phyloP scores from a whole-genome alignment of 2,888 invertebrate species.

The Pogonocherus hispidulus region DNA sequence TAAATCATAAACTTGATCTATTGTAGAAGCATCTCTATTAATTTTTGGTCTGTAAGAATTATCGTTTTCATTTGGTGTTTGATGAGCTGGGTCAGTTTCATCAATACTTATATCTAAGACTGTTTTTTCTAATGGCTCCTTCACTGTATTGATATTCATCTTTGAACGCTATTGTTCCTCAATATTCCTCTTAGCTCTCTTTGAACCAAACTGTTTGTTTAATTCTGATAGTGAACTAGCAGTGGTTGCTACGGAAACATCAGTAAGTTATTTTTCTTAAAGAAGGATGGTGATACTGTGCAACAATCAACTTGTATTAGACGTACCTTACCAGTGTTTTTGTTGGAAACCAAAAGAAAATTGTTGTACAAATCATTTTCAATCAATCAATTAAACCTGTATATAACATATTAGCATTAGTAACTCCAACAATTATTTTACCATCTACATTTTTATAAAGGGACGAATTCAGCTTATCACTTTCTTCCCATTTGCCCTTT shows the following conservation, averaged over 20 bases:
- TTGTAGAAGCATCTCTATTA: slow-evolving; percentile 68
- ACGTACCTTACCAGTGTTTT: slow-evolving; percentile 54
- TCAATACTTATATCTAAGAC: slow-evolving; percentile 62
- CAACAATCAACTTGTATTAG: slow-evolving; percentile 49
- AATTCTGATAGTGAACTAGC: slow-evolving; percentile 64
- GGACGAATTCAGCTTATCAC: slow-evolving; percentile 50
- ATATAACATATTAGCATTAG: slow-evolving; percentile 57
- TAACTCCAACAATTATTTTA: slow-evolving; percentile 51
- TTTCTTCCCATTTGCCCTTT: slow-evolving; percentile 50
- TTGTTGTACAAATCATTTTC: slow-evolving; percentile 56
- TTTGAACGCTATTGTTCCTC: slow-evolving; percentile 75
- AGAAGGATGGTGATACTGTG: slow-evolving; percentile 48
- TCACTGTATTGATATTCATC: slow-evolving; percentile 72
- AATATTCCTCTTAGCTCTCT: slow-evolving; percentile 72
- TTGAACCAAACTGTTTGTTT: slow-evolving; percentile 77
- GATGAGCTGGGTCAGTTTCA: slow-evolving; percentile 31
- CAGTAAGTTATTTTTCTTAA: slow-evolving; percentile 37
- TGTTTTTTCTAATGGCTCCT: slow-evolving; percentile 73
- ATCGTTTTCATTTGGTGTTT: slow-evolving; percentile 57
- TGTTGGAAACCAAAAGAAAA: slow-evolving; percentile 58
- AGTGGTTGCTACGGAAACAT: slow-evolving; percentile 32
- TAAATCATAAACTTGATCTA: slow-evolving; percentile 70
- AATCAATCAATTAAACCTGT: slow-evolving; percentile 49
- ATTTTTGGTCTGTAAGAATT: slow-evolving; percentile 71
- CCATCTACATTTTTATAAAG: slow-evolving; percentile 49